Evolutionary conservation across 1,140 invertebrate genomes (phyloP).

Genomic region (Drosophila azteca): DNA sequence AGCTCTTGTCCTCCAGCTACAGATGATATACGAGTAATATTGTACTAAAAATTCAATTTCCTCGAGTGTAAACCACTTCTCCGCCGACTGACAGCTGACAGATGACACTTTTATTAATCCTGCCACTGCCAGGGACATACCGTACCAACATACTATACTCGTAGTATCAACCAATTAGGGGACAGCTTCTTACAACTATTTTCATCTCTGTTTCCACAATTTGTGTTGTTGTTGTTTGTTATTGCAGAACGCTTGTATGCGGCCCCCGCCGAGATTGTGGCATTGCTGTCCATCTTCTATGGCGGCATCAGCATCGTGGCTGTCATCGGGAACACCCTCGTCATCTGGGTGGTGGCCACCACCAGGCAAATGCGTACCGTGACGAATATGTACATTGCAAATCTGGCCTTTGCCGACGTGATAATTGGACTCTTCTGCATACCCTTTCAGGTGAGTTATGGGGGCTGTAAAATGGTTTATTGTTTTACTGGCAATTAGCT

Average conservation of each 20-base stretch:
- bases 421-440: slow-evolving; percentile 91
- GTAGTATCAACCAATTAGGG: too few species aligned
- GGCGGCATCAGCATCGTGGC: slow-evolving; percentile 92
- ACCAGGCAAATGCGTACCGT: slow-evolving; percentile 91
- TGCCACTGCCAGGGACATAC: slow-evolving; percentile 9
- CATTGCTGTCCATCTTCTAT: slow-evolving; percentile 90
- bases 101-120: slow-evolving; percentile 38
- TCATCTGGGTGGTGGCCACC: slow-evolving; percentile 91
- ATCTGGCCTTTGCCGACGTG: slow-evolving; percentile 91
- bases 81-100: slow-evolving; percentile 19
- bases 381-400: slow-evolving; percentile 92
- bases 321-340: slow-evolving; percentile 91
- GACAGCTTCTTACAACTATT: too few species aligned
- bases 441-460: slow-evolving; percentile 89
- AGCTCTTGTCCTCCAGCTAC: too few species aligned
- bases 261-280: slow-evolving; percentile 89
- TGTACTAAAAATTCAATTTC: slow-evolving; percentile 35
- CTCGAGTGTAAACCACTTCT: background rate
- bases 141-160: too few species aligned
- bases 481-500: slow-evolving; percentile 7
- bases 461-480: background rate
- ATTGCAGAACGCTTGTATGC: slow-evolving; percentile 86
- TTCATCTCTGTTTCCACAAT: background rate
- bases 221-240: slow-evolving; percentile 1
- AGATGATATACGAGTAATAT: background rate